Evolutionary conservation across 64 coral and sea anemone species (phyloP), one percentile per base, ranked within the genome.

Genomic region (Montipora efflorescens): DNA sequence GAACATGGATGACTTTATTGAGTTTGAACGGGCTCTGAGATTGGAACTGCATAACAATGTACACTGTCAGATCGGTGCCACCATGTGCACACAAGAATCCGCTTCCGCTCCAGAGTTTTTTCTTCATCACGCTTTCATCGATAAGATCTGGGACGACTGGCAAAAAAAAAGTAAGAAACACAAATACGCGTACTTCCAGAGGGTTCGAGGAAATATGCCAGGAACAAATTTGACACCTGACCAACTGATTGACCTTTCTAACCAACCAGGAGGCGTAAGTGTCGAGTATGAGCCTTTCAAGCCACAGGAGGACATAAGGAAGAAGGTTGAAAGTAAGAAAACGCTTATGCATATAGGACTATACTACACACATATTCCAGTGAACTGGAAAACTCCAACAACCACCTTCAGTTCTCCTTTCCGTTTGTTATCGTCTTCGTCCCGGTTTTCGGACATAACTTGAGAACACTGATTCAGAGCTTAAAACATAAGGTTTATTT

Each of bases 41-140:
- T 0, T 0, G 7, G n/a, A 44, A 8, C 72, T 94, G 9, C 87
- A 90, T 78, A 53, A 82, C 25, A 18, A 0, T 2, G 79, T 94
- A 16, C 93, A 94, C 53, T 94, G 87, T 62, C 4, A 47, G 11
- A 90, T 94, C 19, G 47, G 51, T 4, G 93, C 78, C 13, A 94
- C 93, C 7, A 94, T 94, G 93, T 94, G 87, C 13, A 3, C 23
- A 1, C 0, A 0, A 12, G 87, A 94, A 25, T 48, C 93, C 1
- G 77, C 93, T 47, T 48, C 78, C 11, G 79, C 92, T 57, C 93
- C 93, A 3, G 93, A 89, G 57, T 94, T 94, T 45, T 94, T 94
- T 81, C 69, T 94, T 14, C 87, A 83, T 59, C 87, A 90, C 57
- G 87, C 19, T 3, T 66, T 90, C 8, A n/a, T 94, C 11, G 87